Conservation (phyloP, 2,113 vertebrate species). For the Apodemus sylvaticus region DNA sequence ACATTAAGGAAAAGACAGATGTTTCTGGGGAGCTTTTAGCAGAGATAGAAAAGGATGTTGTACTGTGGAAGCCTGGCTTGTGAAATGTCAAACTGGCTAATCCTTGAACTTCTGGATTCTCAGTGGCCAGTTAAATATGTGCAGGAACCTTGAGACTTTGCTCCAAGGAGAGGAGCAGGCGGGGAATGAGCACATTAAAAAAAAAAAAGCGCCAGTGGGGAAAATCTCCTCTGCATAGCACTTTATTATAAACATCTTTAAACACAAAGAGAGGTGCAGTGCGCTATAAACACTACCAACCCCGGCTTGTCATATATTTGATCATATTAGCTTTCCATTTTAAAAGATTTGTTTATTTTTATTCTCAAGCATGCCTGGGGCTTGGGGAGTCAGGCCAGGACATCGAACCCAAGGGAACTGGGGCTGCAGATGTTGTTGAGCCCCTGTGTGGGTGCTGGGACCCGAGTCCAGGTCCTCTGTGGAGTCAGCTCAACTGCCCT, state of each 20-base stretch:
- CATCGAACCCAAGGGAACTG: neutral
- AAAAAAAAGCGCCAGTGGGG: neutral
- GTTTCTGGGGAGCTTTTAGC: neutral
- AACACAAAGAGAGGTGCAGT: neutral
- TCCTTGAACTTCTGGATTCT: neutral
- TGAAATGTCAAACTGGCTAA: neutral
- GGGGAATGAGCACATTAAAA: too few species aligned
- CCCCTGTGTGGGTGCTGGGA: neutral
- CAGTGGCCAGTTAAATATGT: neutral
- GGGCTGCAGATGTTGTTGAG: neutral
- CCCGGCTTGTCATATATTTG: neutral
- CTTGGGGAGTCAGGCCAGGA: neutral
- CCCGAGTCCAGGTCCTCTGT: neutral
- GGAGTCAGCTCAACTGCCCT: neutral
- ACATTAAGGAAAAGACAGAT: neutral
- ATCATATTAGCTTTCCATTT: neutral
- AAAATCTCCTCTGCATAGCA: neutral
- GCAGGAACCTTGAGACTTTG: neutral
- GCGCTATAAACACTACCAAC: neutral
- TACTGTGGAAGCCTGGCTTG: neutral
- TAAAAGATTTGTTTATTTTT: neutral
- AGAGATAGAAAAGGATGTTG: conserved; percentile 11
- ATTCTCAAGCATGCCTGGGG: neutral
- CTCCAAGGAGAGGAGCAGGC: neutral
- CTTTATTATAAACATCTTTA: conserved; percentile 2